Percentiles rank a stretch among this genome's conserved stretches.
Conservation (phyloP, 2,888 invertebrate species). For the Cerastis rubricosa region DNA sequence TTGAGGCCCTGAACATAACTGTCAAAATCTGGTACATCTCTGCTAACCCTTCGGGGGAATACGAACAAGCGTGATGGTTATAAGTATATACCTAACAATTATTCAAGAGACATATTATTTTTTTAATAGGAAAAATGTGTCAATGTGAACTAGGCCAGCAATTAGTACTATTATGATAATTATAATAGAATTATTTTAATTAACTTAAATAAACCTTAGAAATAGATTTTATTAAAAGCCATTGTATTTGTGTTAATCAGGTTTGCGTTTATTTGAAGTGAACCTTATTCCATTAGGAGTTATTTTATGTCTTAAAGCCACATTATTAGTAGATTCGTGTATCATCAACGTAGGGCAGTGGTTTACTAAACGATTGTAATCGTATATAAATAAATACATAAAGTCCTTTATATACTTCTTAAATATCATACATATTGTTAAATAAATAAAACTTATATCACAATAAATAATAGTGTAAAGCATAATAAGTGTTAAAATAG, state of each 20-base stretch:
- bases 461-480: constrained; percentile 37
- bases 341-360: not conserved
- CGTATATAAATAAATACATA: constrained; percentile 6
- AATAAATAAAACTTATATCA: constrained; percentile 43
- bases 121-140: not conserved
- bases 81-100: not conserved
- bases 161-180: not conserved
- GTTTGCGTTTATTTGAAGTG: constrained; percentile 17
- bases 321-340: not conserved
- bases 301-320: not conserved
- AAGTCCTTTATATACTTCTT: constrained; percentile 15
- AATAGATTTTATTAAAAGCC: not conserved
- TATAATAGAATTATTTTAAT: not conserved
- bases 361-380: not conserved
- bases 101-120: not conserved
- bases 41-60: not conserved
- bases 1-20: not conserved
- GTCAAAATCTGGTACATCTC: not conserved
- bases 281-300: constrained; percentile 13
- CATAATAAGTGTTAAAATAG: constrained; percentile 27
- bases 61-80: too few relatives aligned
- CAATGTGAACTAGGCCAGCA: too few relatives aligned
- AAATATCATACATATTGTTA: constrained; percentile 15
- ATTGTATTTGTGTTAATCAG: not conserved
- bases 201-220: not conserved